phyloP scores from a whole-genome alignment of 2,797 vertebrate species.

The Sebastes matsubarae region DNA sequence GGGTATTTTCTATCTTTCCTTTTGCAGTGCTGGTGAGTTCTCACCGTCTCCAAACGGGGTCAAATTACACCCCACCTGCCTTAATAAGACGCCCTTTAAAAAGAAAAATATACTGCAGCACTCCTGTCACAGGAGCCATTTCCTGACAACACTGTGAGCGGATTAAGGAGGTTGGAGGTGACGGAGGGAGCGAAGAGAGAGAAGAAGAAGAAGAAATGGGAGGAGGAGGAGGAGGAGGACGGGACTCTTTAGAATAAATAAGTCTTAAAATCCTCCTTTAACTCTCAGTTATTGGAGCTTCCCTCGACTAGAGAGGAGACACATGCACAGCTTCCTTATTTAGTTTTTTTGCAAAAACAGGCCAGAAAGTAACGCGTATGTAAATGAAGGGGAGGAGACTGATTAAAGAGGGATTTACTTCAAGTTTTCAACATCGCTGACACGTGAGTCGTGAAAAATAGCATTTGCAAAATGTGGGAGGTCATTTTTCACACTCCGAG shows the following conservation, averaged over 20 bases:
- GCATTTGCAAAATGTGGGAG: background rate
- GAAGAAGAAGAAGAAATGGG: background rate
- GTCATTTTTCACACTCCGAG: background rate
- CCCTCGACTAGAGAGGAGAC: background rate
- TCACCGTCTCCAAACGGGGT: background rate
- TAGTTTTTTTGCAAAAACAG: background rate
- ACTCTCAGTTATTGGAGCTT: background rate
- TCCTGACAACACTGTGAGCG: slow-evolving; percentile 38
- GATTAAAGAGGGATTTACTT: slow-evolving; percentile 1
- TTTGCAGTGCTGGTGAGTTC: background rate
- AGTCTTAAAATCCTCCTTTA: background rate
- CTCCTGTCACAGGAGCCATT: slow-evolving; percentile 40
- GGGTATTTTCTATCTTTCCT: background rate
- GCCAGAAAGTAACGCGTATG: background rate
- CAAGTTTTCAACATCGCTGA: background rate
- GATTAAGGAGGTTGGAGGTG: slow-evolving; percentile 39
- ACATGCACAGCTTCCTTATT: background rate
- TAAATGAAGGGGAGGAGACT: background rate
- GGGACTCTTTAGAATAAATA: background rate
- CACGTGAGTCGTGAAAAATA: background rate
- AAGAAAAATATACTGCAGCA: background rate
- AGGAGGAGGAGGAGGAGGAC: background rate
- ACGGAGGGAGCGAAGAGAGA: background rate
- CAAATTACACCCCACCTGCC: slow-evolving; percentile 9
- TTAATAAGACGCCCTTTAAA: background rate